Base-by-base conservation (phyloP, 35 echinoderm and acorn worm genomes). In the Patiria miniata region DNA sequence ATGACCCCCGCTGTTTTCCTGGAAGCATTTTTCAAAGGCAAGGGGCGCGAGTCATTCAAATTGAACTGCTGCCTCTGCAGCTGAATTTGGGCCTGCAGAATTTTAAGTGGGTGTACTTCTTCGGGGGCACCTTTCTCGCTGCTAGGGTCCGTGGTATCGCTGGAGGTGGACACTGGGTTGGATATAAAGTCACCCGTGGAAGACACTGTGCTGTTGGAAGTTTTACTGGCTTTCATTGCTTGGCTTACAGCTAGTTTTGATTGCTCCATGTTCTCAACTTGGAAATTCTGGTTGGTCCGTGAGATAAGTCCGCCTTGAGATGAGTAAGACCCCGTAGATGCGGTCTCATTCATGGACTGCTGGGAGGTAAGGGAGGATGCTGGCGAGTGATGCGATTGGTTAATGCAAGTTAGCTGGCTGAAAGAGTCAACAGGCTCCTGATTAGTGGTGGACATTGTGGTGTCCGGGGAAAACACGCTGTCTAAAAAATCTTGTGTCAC, bases 11-110 rank as follows among this genome's bases (percentile, higher is more conserved):
- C 44, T 9, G 40, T 38, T 83, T 84, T 90, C 32, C 77, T 76
- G 52, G 30, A 47, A 16, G 80, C 30, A 22, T 37, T 38, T 26
- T 77, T 28, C 86, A 59, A 50, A 77, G 82, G 80, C 81, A 82
- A 84, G 22, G 81, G 88, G 51, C 81, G 57, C 42, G 88, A 65
- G 52, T 90, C 90, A 73, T 89, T 88, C 30, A 99, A 52, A 81
- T 93, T 99, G 44, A 99, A 99, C 51, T 99, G 96, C 58, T 99
- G 93, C 83, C 96, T 84, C 52, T 99, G 96, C 16, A 99, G 78
- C 60, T 99, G 90, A 32, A 99, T 99, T 77, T 99, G 96, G 39
- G 86, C 93, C 81, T 99, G 93, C 22, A 99, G 83, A 83, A 99
- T 99, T 88, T 99, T 92, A 8, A 99, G 81, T 15, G 96, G 96